Base-by-base conservation (phyloP, 1,140 invertebrate species). In the Drosophila pectinifera region DNA sequence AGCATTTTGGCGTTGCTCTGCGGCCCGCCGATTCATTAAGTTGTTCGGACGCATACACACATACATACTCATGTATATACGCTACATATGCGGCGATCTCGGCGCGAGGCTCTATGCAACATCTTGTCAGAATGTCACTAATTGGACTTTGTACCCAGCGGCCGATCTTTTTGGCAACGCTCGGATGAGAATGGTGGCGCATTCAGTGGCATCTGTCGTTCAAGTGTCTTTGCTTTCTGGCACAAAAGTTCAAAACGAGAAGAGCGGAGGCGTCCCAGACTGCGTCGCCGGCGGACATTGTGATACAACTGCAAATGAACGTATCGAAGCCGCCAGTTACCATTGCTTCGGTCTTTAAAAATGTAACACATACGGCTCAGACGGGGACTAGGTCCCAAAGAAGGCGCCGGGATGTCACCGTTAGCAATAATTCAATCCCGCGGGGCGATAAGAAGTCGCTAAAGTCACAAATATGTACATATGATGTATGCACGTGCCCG, bases 91-190 rank as follows among this genome's bases (percentile, higher is more conserved):
- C 42, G 43, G 18, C 34, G 57, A 62, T 51, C 45, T 42, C 46
- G 28, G 58, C 22, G 55, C 26, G 45, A 45, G 74, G 18, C 63
- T 75, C 34, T 62, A 48, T 65, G 61, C 77, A 85, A 67, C 76
- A 85, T 74, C 74, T 80, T 80, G 77, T 73, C 78, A 78, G 67
- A 85, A 81, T 86, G 82, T 86, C 81, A 86, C 78, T 78, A 74
- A 85, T 56, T 86, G 82, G 78, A 86, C 82, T 85, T 85, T 78
- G 81, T 43, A 78, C 78, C 58, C 51, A 65, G 65, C 73, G 70
- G 42, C 74, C 39, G 57, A 69, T 36, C 62, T 74, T 74, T 72
- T 85, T 85, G 82, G 81, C 82, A 86, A 68, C 74, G 62, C 46
- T 81, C 43, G 43, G 63, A 56, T 65, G 55, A 42, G 46, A 55